Conservation (phyloP, 2,113 vertebrate genomes). For the Canis aureus region DNA sequence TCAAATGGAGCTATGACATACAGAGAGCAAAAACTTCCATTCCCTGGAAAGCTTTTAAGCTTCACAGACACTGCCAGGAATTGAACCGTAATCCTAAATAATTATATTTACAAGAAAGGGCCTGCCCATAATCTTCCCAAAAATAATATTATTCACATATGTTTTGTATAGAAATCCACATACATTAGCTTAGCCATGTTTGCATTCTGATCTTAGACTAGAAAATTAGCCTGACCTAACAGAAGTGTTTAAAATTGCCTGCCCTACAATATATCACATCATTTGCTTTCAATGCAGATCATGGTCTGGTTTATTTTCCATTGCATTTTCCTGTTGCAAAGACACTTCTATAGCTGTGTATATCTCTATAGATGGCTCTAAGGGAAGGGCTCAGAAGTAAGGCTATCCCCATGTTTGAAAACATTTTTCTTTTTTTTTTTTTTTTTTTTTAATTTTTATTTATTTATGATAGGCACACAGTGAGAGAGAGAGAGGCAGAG, state of each 20-base stretch:
- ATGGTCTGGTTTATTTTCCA: slow-evolving; percentile 26
- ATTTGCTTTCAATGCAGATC: background rate
- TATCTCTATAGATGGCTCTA: background rate
- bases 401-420: background rate
- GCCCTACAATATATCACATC: background rate
- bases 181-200: slow-evolving; percentile 44
- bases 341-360: background rate
- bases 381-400: slow-evolving; percentile 14
- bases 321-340: slow-evolving; percentile 36
- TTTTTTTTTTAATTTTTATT: too few species aligned
- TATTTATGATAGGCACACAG: too few species aligned
- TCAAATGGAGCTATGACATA: background rate
- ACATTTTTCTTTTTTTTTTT: too few species aligned
- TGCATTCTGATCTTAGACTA: slow-evolving; percentile 64
- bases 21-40: slow-evolving; percentile 46
- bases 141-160: slow-evolving; percentile 65
- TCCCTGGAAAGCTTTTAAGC: slow-evolving; percentile 48
- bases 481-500: too few species aligned
- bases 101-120: slow-evolving; percentile 82
- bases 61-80: slow-evolving; percentile 70
- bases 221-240: slow-evolving; percentile 60
- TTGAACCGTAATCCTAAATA: slow-evolving; percentile 76
- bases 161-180: slow-evolving; percentile 50
- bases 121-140: slow-evolving; percentile 40
- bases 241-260: slow-evolving; percentile 51